phyloP scores from a whole-genome alignment of 2,797 vertebrate species.

The Rhinatrema bivittatum region DNA sequence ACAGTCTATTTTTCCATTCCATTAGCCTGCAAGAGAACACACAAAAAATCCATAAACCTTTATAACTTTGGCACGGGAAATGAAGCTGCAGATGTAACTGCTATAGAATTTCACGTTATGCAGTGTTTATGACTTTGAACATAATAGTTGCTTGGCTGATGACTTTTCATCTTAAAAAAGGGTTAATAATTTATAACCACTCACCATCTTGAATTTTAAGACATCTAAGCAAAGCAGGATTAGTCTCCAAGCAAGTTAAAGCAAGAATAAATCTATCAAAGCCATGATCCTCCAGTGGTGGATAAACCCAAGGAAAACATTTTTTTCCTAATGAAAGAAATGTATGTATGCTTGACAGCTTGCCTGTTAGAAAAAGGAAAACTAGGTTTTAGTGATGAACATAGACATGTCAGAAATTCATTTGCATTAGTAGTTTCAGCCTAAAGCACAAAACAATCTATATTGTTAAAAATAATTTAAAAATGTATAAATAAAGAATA shows the following conservation, averaged over 20 bases:
- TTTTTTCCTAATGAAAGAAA: not conserved
- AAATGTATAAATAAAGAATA: too few relatives aligned
- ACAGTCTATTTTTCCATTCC: too few relatives aligned
- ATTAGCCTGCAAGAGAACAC: too few relatives aligned
- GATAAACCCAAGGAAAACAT: not conserved
- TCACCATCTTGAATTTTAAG: constrained; percentile 1
- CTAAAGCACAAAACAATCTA: too few relatives aligned
- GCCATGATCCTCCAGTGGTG: not conserved
- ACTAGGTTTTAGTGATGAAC: not conserved
- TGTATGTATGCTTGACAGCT: not conserved
- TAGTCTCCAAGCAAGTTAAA: not conserved
- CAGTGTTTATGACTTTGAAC: not conserved
- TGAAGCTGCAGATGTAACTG: not conserved
- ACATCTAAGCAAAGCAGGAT: not conserved
- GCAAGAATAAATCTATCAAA: not conserved
- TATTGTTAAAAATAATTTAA: too few relatives aligned
- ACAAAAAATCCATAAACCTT: too few relatives aligned
- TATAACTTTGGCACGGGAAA: not conserved
- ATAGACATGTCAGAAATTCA: not conserved
- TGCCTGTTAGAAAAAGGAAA: not conserved
- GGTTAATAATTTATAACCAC: not conserved
- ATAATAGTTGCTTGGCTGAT: too few relatives aligned
- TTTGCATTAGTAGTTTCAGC: not conserved
- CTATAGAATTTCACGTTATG: not conserved
- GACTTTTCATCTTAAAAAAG: not conserved